phyloP scores from a whole-genome alignment of 92 coral and sea anemone genomes.

The Porites evermanni region DNA sequence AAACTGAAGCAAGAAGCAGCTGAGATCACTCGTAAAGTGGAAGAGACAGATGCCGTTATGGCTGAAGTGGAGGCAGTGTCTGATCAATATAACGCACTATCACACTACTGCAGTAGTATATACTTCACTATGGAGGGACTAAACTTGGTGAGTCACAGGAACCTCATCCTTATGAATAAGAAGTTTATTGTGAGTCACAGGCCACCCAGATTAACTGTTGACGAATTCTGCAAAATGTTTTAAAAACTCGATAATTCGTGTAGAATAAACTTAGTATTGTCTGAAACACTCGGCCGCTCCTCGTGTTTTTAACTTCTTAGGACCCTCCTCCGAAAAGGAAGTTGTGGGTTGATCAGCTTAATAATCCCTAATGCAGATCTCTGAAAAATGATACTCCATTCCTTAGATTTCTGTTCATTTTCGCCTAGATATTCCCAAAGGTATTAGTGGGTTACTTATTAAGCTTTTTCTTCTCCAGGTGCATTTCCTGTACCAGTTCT shows the following conservation, averaged over 20 bases:
- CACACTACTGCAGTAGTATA: conserved; percentile 96
- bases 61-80: conserved; percentile 98
- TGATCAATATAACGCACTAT: conserved; percentile 91
- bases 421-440: neutral
- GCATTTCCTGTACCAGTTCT: conserved; percentile 98
- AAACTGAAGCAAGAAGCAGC: conserved; percentile 98
- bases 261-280: no score
- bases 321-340: no score
- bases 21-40: conserved; percentile 98
- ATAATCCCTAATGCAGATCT: no score
- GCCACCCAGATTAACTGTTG: neutral
- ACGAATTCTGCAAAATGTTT: no score
- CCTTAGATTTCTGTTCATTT: no score
- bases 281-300: no score
- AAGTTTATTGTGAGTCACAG: neutral
- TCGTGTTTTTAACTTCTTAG: no score
- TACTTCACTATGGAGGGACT: conserved; percentile 98
- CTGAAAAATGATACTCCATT: no score
- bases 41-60: conserved; percentile 97
- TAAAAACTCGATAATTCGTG: no score
- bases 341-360: no score
- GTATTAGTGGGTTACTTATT: neutral
- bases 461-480: conserved; percentile 53
- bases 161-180: neutral
- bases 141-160: conserved; percentile 73